These are phyloP conservation scores for Microctonus hyperodae DNA, from an alignment of 2,888 invertebrate genomes.

Conservation along the genomic window DNA sequence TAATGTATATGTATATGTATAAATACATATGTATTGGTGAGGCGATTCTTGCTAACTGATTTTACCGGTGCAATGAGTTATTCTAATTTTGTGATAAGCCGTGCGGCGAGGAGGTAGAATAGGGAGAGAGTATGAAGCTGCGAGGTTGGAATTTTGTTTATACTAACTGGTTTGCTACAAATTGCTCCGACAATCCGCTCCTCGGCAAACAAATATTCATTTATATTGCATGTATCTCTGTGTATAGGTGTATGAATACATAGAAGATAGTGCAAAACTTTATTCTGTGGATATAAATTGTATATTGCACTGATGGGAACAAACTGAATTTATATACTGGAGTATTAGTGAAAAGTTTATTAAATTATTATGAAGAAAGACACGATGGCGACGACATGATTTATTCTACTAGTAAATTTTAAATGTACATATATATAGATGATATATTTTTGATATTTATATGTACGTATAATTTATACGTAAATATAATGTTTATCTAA, in stretches of 20 bases:
- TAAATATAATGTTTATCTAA: too few relatives aligned
- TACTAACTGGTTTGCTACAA: not conserved
- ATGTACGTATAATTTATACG: not conserved
- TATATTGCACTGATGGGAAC: not conserved
- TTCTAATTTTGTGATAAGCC: conserved; percentile 22
- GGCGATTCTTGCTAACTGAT: conserved; percentile 22
- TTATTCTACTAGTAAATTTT: too few relatives aligned
- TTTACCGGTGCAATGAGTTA: conserved; percentile 22
- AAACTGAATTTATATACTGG: not conserved
- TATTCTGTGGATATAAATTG: not conserved
- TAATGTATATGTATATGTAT: not conserved
- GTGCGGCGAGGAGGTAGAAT: not conserved
- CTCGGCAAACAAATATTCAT: not conserved
- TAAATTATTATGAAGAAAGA: too few relatives aligned
- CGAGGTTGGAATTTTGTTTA: not conserved
- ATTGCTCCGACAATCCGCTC: not conserved
- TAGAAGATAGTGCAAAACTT: not conserved
- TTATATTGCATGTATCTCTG: not conserved
- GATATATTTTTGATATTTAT: too few relatives aligned
- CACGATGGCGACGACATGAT: too few relatives aligned
- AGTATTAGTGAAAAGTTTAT: too few relatives aligned
- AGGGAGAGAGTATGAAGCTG: not conserved
- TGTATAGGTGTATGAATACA: not conserved
- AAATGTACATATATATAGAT: too few relatives aligned
- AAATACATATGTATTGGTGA: not conserved